Evolutionary conservation across 1,140 invertebrate species (phyloP).

Genomic region (Radopholus similis): DNA sequence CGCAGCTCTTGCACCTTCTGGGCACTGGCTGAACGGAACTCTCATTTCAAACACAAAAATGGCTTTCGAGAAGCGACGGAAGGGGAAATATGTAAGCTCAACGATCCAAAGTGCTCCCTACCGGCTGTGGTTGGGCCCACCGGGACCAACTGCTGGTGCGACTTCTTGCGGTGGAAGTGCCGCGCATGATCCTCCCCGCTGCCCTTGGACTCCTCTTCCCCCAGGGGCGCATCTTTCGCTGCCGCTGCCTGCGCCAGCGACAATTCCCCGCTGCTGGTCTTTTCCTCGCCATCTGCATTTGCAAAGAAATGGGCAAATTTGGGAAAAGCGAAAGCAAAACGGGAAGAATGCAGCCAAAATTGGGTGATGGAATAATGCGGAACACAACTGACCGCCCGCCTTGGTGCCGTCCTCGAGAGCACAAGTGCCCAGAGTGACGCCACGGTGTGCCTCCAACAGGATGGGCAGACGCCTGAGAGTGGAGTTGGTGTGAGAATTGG

Average conservation of each 20-base stretch:
- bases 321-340: background rate
- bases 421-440: slow-evolving; percentile 51
- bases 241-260: background rate
- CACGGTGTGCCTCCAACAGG: slow-evolving; percentile 51
- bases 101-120: background rate
- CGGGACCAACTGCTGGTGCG: slow-evolving; percentile 2
- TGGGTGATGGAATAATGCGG: background rate
- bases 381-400: background rate
- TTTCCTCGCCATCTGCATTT: background rate
- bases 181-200: background rate
- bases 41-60: background rate
- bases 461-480: slow-evolving; percentile 42
- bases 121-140: background rate
- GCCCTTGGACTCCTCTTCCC: background rate
- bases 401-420: slow-evolving; percentile 1
- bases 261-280: background rate
- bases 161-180: slow-evolving; percentile 10
- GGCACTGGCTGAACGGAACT: background rate
- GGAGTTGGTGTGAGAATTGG: background rate
- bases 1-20: background rate
- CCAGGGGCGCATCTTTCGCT: background rate
- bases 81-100: background rate
- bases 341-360: background rate
- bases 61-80: background rate
- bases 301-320: background rate